A percentile compares a stretch with the other conserved stretches of the same genome.
Evolutionary conservation across 2,797 vertebrate genomes (phyloP).

Genomic region (Pangasius larnaudii): DNA sequence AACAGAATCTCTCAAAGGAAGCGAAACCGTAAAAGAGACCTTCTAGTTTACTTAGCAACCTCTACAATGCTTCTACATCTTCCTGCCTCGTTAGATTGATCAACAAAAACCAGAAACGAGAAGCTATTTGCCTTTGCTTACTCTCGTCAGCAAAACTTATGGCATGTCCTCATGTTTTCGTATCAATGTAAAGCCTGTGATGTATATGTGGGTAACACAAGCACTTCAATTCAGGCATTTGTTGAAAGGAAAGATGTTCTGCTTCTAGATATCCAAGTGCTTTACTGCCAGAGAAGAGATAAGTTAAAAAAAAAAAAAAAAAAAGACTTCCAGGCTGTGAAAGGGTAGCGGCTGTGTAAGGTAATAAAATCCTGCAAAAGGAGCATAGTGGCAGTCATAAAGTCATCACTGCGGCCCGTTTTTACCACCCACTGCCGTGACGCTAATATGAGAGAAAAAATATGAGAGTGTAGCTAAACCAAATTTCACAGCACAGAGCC

Average conservation of each 20-base stretch:
- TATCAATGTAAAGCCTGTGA: slow-evolving; percentile 2
- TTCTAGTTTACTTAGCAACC: slow-evolving; percentile 5
- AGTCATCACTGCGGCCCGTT: slow-evolving; percentile 57
- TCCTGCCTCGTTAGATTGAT: neutral
- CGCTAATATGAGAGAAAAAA: slow-evolving; percentile 41
- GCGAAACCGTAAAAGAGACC: slow-evolving; percentile 25
- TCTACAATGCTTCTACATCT: neutral
- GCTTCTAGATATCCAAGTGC: neutral
- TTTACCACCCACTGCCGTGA: slow-evolving; percentile 52
- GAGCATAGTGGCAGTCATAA: slow-evolving; percentile 61
- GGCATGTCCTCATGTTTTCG: neutral
- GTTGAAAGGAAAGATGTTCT: slow-evolving; percentile 6
- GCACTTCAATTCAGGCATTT: neutral
- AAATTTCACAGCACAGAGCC: neutral
- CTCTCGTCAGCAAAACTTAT: neutral
- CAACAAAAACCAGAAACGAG: neutral
- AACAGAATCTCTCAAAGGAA: slow-evolving; percentile 37
- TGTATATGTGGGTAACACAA: neutral
- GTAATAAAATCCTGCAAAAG: slow-evolving; percentile 45
- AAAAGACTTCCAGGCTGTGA: slow-evolving; percentile 25
- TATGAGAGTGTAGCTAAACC: slow-evolving; percentile 32
- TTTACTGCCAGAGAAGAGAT: slow-evolving; percentile 16
- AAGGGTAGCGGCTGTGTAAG: slow-evolving; percentile 10
- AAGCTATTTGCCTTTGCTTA: neutral
- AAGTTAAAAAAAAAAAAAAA: neutral